Percentiles rank a stretch among this genome's conserved stretches.
Conservation (phyloP, 2,113 vertebrate species). For the Larimichthys crocea region DNA sequence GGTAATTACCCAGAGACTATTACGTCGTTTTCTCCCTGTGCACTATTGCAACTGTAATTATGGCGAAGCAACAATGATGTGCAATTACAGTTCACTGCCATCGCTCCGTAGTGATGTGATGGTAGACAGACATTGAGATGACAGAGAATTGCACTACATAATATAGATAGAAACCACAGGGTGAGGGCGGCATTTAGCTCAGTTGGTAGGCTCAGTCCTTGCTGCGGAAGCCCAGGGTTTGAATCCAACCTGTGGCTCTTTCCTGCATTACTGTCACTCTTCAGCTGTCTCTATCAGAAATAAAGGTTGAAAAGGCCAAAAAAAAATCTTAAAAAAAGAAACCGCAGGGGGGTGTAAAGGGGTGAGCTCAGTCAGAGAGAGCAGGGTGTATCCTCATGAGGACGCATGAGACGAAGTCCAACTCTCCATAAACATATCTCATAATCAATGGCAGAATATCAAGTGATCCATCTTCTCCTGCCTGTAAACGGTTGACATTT, state of each 20-base stretch:
- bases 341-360: background rate
- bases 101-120: constrained; percentile 37
- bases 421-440: constrained; percentile 70
- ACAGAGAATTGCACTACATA: constrained; percentile 18
- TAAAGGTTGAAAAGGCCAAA: too few species aligned
- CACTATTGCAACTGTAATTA: constrained; percentile 77
- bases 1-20: constrained; percentile 77
- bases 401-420: constrained; percentile 16
- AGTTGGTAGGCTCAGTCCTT: too few species aligned
- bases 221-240: too few species aligned
- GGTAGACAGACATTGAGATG: constrained; percentile 24
- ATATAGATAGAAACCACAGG: constrained; percentile 3
- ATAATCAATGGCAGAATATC: constrained; percentile 74
- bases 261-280: too few species aligned
- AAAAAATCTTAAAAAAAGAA: background rate
- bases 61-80: constrained; percentile 69
- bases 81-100: constrained; percentile 58
- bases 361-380: constrained; percentile 10
- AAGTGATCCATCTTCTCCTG: constrained; percentile 73
- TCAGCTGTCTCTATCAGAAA: too few species aligned
- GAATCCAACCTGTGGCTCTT: too few species aligned
- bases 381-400: constrained; percentile 9
- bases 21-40: constrained; percentile 68
- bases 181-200: too few species aligned
- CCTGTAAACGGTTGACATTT: constrained; percentile 72